Evolutionary conservation across 2,888 invertebrate genomes (phyloP), one percentile per base, ranked within the genome.

Genomic region (Ceraclea dissimilis): DNA sequence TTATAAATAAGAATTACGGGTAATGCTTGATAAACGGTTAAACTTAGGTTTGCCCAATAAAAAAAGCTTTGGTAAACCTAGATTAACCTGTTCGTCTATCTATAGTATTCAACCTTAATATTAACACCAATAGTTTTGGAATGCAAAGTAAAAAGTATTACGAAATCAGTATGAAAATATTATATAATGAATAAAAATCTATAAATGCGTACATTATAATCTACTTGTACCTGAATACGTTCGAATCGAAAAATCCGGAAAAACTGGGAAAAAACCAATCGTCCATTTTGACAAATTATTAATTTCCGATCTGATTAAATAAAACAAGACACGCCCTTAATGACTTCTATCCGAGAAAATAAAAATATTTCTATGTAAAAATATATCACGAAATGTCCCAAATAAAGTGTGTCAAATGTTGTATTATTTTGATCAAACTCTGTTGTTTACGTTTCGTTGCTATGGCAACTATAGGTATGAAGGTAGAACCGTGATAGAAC

Each of bases 241-340:
- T 39, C n/a, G 50, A 46, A 4, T 47, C 47, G 13, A 56, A 56
- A 19, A 76, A 60, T 0, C 74, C 72, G 13, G 70, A 65, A 26
- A 77, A 68, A 60, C 74, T 74, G n/a, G 76, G 75, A 57, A 68
- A 67, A 63, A 76, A 63, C 18, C 70, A 67, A 57, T 76, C 75
- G 69, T 76, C 72, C 77, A 77, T 76, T 60, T 64, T 49, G 13
- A 8, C 17, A 18, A 47, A 11, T 18, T 18, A 20, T 2, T 13
- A 20, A 18, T 39, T 39, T 8, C 13, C 13, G 4, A 39, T n/a
- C 13, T 13, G 39, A 13, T 39, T 39, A 39, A 39, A 13, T 8
- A 39, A 8, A n/a, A n/a, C 39, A 13, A 39, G 39, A 10, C 4
- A 26, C 39, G 39, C 13, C 39, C 39, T 39, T 39, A 16, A 39